Evolutionary conservation across 2,888 invertebrate genomes (phyloP).

Genomic region (Drosophila setosimentum): DNA sequence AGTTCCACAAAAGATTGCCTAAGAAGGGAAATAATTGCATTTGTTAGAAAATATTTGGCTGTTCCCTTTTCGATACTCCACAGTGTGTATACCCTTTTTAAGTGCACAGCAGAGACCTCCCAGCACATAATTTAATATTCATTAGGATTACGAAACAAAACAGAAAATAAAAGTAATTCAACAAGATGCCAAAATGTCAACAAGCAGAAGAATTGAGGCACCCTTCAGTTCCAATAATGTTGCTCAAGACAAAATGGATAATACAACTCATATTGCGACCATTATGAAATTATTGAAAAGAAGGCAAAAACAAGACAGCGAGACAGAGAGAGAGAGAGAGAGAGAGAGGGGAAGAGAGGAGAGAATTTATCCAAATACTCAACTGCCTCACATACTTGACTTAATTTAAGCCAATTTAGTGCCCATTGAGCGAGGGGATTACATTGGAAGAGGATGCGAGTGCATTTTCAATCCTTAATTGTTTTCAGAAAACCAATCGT

Average conservation of each 20-base stretch:
- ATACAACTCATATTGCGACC: conserved; percentile 67
- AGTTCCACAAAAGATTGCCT: background rate
- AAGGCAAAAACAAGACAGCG: background rate
- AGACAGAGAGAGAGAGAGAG: conserved; percentile 13
- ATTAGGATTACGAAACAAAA: conserved; percentile 85
- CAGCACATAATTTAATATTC: conserved; percentile 82
- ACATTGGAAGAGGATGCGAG: conserved; percentile 50
- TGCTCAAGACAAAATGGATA: conserved; percentile 60
- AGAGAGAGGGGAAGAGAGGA: background rate
- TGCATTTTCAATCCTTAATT: conserved; percentile 64
- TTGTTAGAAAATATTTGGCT: background rate
- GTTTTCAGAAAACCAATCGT: conserved; percentile 48
- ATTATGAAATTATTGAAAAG: conserved; percentile 59
- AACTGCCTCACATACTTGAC: conserved; percentile 82
- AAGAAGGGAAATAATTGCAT: background rate
- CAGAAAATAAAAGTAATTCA: conserved; percentile 47
- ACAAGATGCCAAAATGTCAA: conserved; percentile 66
- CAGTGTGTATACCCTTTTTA: conserved; percentile 43
- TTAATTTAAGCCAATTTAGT: conserved; percentile 85
- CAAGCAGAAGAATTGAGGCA: conserved; percentile 41
- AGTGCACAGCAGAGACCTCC: conserved; percentile 24
- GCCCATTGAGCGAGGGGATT: conserved; percentile 69
- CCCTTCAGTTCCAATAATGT: conserved; percentile 43
- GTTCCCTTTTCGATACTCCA: conserved; percentile 15
- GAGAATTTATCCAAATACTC: conserved; percentile 16